phyloP scores from a whole-genome alignment of 35 echinoderm and acorn worm genomes.

The Lytechinus pictus region DNA sequence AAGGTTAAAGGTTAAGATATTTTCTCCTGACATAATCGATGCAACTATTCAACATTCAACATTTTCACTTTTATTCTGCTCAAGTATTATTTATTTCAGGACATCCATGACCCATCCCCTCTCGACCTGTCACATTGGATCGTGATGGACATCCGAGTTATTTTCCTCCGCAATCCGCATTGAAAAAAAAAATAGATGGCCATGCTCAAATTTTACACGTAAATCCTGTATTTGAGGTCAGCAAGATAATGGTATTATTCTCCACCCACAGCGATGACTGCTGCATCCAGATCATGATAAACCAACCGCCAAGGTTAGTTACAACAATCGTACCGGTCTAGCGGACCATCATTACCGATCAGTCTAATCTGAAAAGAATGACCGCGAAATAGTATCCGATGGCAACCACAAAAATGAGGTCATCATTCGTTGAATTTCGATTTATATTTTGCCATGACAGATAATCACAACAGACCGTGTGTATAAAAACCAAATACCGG shows the following conservation, averaged over 20 bases:
- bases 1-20: too few species aligned
- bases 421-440: not conserved
- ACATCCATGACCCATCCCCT: not conserved
- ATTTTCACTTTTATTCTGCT: too few species aligned
- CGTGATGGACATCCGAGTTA: too few species aligned
- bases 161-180: too few species aligned
- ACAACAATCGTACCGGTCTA: not conserved
- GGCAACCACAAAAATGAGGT: not conserved
- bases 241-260: not conserved
- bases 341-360: not conserved
- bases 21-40: too few species aligned
- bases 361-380: not conserved
- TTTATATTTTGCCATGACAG: not conserved
- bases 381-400: not conserved
- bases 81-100: too few species aligned
- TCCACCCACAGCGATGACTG: not conserved
- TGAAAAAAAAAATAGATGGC: not conserved
- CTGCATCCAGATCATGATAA: not conserved
- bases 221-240: not conserved
- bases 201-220: not conserved
- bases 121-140: too few species aligned
- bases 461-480: not conserved
- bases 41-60: too few species aligned
- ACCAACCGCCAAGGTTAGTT: not conserved
- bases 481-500: not conserved